Evolutionary conservation across 2,888 invertebrate genomes (phyloP), one percentile per base, ranked within the genome.

Genomic region (Polydrusus cervinus): DNA sequence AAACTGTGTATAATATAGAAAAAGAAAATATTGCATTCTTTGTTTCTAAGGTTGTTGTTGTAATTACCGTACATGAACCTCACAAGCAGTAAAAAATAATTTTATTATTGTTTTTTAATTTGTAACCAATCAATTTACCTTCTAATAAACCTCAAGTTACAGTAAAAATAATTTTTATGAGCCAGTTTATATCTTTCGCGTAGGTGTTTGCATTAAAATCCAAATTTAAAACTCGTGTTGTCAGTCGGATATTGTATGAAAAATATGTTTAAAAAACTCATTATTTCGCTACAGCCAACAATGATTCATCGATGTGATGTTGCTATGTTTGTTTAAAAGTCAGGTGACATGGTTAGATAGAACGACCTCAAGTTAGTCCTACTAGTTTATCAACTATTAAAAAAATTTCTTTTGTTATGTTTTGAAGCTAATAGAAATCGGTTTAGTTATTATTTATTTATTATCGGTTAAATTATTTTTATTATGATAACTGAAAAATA

Each of bases 171-270:
- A 55, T 34, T 55, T 53, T 55, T 55, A 55, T 34, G 34, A n/a
- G 7, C 34, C 34, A 34, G 9, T 55, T 34, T 34, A 55, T 1
- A 34, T 55, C 34, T 34, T 14, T 8, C 14, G 30, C 34, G 55
- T 34, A 7, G 55, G 55, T 11, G 55, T 34, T 14, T 34, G 14
- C 34, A 55, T 55, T 34, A 55, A 55, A 55, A 55, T 34, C 55
- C 53, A 55, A 55, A 34, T 55, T 55, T 55, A 55, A 55, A 55
- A 55, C 30, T 9, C n/a, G n/a, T 14, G 55, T 55, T 55, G 30
- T 55, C 34, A 55, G 34, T 55, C 14, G 30, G 34, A 34, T 14
- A 34, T 10, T 55, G 34, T 7, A 20, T 51, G 47, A 34, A 55
- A n/a, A 55, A 14, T 34, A 30, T n/a, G 34, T 34, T n/a, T 30